Conservation (phyloP, 2,113 vertebrate species). For the Heliornis fulica region DNA sequence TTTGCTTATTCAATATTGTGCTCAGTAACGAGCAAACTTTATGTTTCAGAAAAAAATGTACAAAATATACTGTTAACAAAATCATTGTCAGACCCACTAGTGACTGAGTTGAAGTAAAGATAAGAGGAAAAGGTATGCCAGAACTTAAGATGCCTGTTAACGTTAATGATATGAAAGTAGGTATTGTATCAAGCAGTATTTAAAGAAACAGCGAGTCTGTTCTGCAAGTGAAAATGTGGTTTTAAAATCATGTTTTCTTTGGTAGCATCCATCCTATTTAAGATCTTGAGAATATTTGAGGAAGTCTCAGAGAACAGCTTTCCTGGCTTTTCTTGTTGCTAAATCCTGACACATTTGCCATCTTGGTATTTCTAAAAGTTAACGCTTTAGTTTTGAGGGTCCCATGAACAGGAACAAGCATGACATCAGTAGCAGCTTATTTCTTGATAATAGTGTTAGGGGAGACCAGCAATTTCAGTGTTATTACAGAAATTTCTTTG, state of each 20-base stretch:
- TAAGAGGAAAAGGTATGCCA: neutral
- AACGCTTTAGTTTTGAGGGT: neutral
- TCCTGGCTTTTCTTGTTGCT: neutral
- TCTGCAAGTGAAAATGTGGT: neutral
- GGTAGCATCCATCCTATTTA: neutral
- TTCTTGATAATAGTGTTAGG: neutral
- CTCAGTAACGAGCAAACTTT: neutral
- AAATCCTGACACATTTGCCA: neutral
- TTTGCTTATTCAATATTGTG: neutral
- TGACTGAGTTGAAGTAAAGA: neutral
- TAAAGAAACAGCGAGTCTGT: neutral
- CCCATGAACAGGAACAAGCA: neutral
- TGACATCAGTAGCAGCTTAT: accelerated
- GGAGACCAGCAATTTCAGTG: neutral
- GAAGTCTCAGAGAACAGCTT: neutral
- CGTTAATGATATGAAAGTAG: neutral
- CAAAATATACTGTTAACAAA: neutral
- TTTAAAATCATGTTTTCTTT: neutral
- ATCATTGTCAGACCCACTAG: neutral
- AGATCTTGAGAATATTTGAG: neutral
- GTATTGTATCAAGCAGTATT: neutral
- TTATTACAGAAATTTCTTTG: neutral
- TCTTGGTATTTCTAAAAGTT: neutral
- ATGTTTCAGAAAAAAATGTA: neutral
- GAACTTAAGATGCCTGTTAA: neutral